Evolutionary conservation across 1,140 invertebrate species (phyloP).

Genomic region (Brachionus paranguensis): DNA sequence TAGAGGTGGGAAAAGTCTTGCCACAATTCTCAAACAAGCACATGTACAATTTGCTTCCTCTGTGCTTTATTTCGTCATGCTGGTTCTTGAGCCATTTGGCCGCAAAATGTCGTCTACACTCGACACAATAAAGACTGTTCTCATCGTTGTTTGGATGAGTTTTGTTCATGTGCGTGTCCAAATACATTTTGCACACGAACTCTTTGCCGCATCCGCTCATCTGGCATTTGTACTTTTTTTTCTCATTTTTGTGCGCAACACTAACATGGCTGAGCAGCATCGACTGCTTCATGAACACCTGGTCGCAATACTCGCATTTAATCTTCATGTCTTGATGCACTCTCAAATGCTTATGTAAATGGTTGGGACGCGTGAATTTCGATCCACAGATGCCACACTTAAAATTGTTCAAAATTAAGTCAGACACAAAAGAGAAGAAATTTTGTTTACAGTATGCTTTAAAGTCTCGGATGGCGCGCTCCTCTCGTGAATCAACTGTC

Average conservation of each 20-base stretch:
- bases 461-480: neutral
- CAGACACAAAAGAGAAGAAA: neutral
- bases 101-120: neutral
- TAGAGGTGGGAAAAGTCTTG: neutral
- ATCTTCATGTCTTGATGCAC: slow-evolving; percentile 3
- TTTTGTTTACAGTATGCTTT: neutral
- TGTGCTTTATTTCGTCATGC: slow-evolving; percentile 21
- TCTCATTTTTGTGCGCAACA: neutral
- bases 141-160: neutral
- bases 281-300: slow-evolving; percentile 5
- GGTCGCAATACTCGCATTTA: neutral
- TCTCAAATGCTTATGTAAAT: neutral
- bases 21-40: slow-evolving; percentile 19
- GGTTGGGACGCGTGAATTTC: neutral
- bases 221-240: neutral
- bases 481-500: neutral
- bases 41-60: neutral
- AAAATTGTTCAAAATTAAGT: neutral
- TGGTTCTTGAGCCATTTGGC: neutral
- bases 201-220: neutral
- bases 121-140: neutral
- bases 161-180: neutral
- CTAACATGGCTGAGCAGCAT: neutral
- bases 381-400: slow-evolving; percentile 6
- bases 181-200: neutral